Conservation (phyloP, 92 coral and sea anemone species). For the Parazoanthus atlanticus region DNA sequence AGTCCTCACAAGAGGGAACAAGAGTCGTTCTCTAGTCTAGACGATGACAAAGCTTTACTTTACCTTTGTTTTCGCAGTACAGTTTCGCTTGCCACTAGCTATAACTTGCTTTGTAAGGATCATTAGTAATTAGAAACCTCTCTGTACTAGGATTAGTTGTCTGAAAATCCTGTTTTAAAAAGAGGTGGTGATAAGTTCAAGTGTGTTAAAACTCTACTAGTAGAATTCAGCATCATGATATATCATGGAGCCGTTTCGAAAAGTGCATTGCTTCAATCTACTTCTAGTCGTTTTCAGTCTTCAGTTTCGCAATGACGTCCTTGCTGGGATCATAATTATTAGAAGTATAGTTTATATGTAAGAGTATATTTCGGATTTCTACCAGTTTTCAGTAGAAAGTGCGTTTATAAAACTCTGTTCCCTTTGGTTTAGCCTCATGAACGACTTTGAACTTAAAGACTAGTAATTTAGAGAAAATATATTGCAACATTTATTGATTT, state of each 20-base stretch:
- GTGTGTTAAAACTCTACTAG: too few relatives aligned
- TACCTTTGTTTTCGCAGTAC: background rate
- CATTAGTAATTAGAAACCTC: too few relatives aligned
- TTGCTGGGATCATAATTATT: background rate
- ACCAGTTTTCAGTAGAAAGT: too few relatives aligned
- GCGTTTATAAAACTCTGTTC: too few relatives aligned
- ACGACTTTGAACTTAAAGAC: background rate
- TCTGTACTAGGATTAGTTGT: too few relatives aligned
- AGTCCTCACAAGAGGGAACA: background rate
- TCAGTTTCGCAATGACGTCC: background rate
- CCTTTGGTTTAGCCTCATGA: background rate
- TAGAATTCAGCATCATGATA: too few relatives aligned
- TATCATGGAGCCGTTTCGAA: background rate
- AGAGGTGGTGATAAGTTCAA: too few relatives aligned
- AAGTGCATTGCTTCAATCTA: too few relatives aligned
- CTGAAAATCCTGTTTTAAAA: too few relatives aligned
- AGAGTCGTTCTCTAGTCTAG: too few relatives aligned
- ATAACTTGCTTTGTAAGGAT: too few relatives aligned
- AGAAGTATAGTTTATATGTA: background rate
- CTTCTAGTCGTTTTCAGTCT: background rate
- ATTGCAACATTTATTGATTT: background rate
- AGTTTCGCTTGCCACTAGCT: too few relatives aligned
- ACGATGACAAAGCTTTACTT: background rate
- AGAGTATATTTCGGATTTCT: background rate
- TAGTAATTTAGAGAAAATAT: background rate